Base-by-base conservation (phyloP, 2,113 vertebrate species). In the Spilogale gracilis region DNA sequence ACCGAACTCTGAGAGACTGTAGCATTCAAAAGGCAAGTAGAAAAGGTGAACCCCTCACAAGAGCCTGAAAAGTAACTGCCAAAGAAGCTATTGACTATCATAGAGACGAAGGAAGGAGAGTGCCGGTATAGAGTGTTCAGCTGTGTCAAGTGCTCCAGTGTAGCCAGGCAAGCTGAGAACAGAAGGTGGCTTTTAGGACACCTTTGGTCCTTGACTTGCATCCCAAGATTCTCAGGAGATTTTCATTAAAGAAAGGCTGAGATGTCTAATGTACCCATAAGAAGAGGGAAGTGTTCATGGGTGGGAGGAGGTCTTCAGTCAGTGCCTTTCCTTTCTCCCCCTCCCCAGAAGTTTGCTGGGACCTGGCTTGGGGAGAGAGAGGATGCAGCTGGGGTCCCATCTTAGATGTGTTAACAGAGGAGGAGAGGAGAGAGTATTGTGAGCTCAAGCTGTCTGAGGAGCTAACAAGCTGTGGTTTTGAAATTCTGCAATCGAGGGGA, bases 191-290 rank as follows among this genome's bases (percentile, higher is more conserved):
- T 30, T 71, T 85, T n/a, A 61, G 73, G 89, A 84, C 58, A 69
- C 30, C 23, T 48, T 52, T 9, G n/a, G 76, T 80, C 63, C 8
- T 67, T 91, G 61, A 63, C 88, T 78, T 86, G 60, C 8, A 60
- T 17, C 5, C 52, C 58, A 65, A 79, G 48, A 85, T 67, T 69
- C 63, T 69, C 3, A 21, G 61, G 45, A 61, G 5, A 18, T 93
- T 38, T 81, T 95, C 12, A 82, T 83, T 60, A 95, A 89, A 63
- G 81, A 91, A 94, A 85, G 43, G 25, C 60, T 52, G n/a, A 65
- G 58, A 91, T 23, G 14, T 32, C 60, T 65, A 69, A 30, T 23
- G 43, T 27, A 38, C 84, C 17, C 9, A 11, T 67, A 79, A 69
- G 52, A 76, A 45, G 56, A 79, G 25, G 81, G 67, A 92, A 74